Base-by-base conservation (phyloP, 2,797 vertebrate species). In the Dermochelys coriacea region DNA sequence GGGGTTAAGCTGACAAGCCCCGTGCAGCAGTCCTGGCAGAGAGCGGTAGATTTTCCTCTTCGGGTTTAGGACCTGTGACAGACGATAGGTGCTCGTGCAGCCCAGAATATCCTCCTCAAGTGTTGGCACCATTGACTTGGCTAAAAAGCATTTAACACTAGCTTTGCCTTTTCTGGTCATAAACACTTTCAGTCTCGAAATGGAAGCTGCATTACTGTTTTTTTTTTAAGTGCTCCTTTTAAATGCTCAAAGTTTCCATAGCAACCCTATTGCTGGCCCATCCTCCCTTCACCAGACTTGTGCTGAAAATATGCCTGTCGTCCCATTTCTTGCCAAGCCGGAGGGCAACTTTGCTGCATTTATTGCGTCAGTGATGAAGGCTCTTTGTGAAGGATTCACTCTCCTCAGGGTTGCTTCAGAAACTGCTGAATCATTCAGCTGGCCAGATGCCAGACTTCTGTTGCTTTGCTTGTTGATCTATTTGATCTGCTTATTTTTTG, bases 91-190 rank as follows among this genome's bases (percentile, higher is more conserved):
- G 85, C 94, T 95, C 85, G 88, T 11, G 23, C 85, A 92, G 74
- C 87, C 82, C 19, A 3, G 79, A 95, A 89, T 29, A 61, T 79
- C 94, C 87, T 93, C 61, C 50, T 94, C 61, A 61, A 96, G 81
- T 78, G 82, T 87, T 96, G 94, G 94, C 94, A 52, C 93, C 94
- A 81, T 84, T 90, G 94, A 74, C 86, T 94, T 92, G 89, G 81
- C 96, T 93, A 54, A 88, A 78, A 83, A 85, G 34, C 86, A 5
- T 96, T 95, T 86, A 88, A 97, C 92, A 68, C 96, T 93, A 93
- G 85, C 94, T 97, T 98, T 96, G 94, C 97, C 97, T 98, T 97
- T 98, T 98, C 96, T 98, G 97, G 96, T 95, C 95, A 93, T 95
- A 96, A 97, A 94, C 89, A 95, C 95, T 96, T 96, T 80, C 23